phyloP scores from a whole-genome alignment of 2,113 vertebrate genomes.

The Aegotheles bennettii region DNA sequence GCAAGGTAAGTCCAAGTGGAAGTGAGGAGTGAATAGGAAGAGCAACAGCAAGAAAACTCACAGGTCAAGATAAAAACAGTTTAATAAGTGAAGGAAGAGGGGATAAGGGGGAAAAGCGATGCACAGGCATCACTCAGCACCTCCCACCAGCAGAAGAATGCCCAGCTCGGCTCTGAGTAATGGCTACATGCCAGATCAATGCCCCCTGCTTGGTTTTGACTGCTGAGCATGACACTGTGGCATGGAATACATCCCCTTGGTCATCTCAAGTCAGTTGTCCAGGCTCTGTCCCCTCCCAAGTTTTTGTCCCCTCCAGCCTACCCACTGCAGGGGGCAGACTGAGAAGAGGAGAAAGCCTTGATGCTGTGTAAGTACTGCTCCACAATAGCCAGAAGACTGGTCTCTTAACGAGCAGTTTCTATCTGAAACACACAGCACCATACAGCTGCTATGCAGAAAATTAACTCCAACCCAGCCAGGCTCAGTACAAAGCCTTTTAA shows the following conservation, averaged over 20 bases:
- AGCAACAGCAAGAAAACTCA: not conserved
- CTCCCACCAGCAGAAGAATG: not conserved
- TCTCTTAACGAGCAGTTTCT: not conserved
- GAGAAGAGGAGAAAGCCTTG: not conserved
- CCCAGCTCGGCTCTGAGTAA: not conserved
- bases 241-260: not conserved
- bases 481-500: not conserved
- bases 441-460: not conserved
- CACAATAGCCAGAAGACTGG: accelerated
- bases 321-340: not conserved
- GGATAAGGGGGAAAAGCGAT: accelerated
- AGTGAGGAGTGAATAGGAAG: not conserved
- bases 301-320: not conserved
- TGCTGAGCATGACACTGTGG: not conserved
- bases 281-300: not conserved
- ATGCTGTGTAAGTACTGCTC: not conserved
- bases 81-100: not conserved
- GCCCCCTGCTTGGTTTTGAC: not conserved
- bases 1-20: too few species aligned
- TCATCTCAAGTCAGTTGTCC: not conserved
- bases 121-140: not conserved
- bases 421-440: not conserved
- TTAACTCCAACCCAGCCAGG: not conserved
- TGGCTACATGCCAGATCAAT: not conserved
- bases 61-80: not conserved